Evolutionary conservation across 2,888 invertebrate genomes (phyloP).

Genomic region (Terebella lapidaria): DNA sequence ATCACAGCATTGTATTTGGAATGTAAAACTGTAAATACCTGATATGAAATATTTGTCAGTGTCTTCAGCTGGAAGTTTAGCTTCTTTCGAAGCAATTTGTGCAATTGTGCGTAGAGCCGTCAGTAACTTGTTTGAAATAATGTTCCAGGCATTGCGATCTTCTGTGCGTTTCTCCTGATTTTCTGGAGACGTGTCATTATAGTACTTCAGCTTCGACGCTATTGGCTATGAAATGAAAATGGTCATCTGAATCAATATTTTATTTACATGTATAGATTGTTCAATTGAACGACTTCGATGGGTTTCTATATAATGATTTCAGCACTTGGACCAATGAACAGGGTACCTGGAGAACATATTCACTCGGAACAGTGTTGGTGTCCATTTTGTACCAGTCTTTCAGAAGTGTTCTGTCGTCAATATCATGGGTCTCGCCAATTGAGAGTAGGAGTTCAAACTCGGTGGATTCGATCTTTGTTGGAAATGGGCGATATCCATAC

Average conservation of each 20-base stretch:
- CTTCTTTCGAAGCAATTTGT: too few relatives aligned
- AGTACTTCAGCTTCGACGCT: slow-evolving; percentile 15
- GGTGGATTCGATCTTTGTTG: slow-evolving; percentile 28
- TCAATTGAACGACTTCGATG: neutral
- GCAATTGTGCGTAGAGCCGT: too few relatives aligned
- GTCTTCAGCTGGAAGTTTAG: too few relatives aligned
- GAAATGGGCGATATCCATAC: slow-evolving; percentile 46
- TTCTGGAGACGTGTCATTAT: slow-evolving; percentile 11
- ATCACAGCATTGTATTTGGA: too few relatives aligned
- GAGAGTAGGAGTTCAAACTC: slow-evolving; percentile 33
- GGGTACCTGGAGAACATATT: slow-evolving; percentile 66
- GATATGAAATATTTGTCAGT: too few relatives aligned
- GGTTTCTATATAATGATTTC: neutral
- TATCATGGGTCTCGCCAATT: slow-evolving; percentile 23
- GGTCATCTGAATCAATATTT: neutral
- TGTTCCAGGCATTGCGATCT: slow-evolving; percentile 14
- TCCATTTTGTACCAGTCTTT: slow-evolving; percentile 65
- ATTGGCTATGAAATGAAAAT: slow-evolving; percentile 21
- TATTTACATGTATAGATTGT: neutral
- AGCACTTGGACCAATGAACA: too few relatives aligned
- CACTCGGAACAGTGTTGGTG: slow-evolving; percentile 69
- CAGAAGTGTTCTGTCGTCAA: slow-evolving; percentile 29
- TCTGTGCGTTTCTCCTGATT: neutral
- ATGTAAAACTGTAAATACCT: too few relatives aligned
- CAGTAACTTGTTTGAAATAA: too few relatives aligned